These are phyloP conservation scores for Rana temporaria DNA, from an alignment of 2,113 vertebrate genomes.

Conservation along the genomic window DNA sequence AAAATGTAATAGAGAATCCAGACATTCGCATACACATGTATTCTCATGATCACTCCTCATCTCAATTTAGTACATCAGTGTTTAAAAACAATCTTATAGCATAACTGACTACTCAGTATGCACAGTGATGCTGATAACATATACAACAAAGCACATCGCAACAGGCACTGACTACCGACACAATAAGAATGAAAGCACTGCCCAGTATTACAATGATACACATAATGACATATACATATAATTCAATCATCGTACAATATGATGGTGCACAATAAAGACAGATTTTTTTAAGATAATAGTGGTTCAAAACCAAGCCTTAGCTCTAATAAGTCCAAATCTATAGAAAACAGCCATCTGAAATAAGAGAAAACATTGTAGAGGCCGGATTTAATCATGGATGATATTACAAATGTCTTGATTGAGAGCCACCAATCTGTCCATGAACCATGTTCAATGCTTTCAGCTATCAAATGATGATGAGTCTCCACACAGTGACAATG, in stretches of 20 bases:
- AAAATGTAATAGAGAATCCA: neutral
- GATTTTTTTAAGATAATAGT: neutral
- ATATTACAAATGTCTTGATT: slow-evolving; percentile 1
- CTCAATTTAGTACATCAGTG: too few species aligned
- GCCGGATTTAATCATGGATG: neutral
- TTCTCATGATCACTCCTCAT: neutral
- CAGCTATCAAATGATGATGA: slow-evolving; percentile 8
- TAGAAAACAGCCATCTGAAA: neutral
- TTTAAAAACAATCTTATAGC: too few species aligned
- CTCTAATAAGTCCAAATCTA: neutral
- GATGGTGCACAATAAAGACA: neutral
- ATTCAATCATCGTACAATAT: neutral
- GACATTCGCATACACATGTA: neutral
- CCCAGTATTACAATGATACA: neutral
- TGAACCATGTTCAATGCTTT: neutral
- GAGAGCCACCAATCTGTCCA: neutral
- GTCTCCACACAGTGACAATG: slow-evolving; percentile 20
- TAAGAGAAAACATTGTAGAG: neutral
- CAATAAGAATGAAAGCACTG: neutral
- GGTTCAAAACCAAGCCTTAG: neutral
- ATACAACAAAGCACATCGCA: neutral
- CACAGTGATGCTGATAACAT: neutral
- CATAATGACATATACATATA: neutral
- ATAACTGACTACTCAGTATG: neutral
- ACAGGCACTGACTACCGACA: neutral